These are phyloP conservation scores for Halichoerus grypus DNA, from an alignment of 2,113 vertebrate genomes.

Conservation along the genomic window DNA sequence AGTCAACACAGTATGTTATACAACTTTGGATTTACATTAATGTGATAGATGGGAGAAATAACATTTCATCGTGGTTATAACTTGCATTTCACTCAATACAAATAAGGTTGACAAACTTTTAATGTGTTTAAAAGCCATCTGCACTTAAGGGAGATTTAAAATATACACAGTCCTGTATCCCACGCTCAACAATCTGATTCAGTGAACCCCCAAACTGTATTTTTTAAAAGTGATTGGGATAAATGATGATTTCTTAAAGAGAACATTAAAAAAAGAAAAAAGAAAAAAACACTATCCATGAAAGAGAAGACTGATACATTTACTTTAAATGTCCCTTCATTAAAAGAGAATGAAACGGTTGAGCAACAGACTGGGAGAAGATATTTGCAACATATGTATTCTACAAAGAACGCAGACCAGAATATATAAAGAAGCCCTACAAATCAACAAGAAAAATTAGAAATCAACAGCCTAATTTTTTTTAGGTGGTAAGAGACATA, in stretches of 20 bases:
- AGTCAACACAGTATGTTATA: background rate
- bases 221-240: background rate
- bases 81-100: conserved; percentile 15
- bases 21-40: conserved; percentile 34
- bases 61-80: background rate
- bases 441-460: background rate
- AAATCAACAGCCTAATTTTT: background rate
- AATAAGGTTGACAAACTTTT: conserved; percentile 9
- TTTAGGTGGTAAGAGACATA: background rate
- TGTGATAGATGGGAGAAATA: conserved; percentile 41
- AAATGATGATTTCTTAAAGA: conserved; percentile 10
- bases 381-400: background rate
- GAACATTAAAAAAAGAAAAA: background rate
- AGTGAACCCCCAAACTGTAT: background rate
- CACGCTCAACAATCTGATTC: background rate
- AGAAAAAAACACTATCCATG: background rate
- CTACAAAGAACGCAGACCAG: background rate
- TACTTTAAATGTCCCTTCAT: background rate
- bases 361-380: background rate
- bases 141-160: background rate
- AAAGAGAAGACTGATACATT: background rate
- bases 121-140: background rate
- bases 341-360: background rate
- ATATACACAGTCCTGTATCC: background rate
- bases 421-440: background rate